Percentiles rank a stretch among this genome's conserved stretches.
phyloP scores from a whole-genome alignment of 2,888 invertebrate species.

The Metallyticus violacea region DNA sequence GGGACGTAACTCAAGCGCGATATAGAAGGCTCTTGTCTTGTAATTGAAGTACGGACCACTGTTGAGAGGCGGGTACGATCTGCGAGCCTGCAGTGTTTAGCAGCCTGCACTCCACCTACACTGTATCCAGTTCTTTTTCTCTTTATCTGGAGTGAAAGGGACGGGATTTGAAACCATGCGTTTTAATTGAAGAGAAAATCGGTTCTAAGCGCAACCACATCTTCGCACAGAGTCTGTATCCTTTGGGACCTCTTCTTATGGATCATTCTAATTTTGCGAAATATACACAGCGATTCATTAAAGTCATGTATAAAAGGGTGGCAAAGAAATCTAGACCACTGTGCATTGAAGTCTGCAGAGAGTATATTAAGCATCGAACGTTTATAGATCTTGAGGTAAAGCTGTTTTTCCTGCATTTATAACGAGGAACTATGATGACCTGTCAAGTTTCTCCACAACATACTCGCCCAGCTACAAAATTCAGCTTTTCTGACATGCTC shows the following conservation, averaged over 20 bases:
- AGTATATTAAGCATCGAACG: too few relatives aligned
- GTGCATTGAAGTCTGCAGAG: too few relatives aligned
- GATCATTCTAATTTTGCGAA: too few relatives aligned
- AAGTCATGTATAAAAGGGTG: too few relatives aligned
- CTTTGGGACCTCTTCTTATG: background rate
- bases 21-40: background rate
- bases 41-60: conserved; percentile 2
- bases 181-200: background rate
- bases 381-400: too few relatives aligned
- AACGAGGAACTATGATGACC: too few relatives aligned
- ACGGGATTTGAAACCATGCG: background rate
- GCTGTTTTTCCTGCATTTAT: too few relatives aligned
- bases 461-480: too few relatives aligned
- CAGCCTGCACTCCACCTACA: background rate
- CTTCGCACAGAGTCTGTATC: background rate
- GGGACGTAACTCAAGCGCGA: conserved; percentile 2
- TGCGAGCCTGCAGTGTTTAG: background rate
- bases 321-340: too few relatives aligned
- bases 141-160: background rate
- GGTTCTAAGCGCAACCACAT: background rate
- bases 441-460: too few relatives aligned
- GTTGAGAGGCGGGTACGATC: background rate
- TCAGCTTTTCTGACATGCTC: too few relatives aligned
- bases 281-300: too few relatives aligned
- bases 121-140: background rate